These are phyloP conservation scores for Lepidocyrtinus sp. DNA, from an alignment of 2,888 invertebrate species.

Conservation along the genomic window DNA sequence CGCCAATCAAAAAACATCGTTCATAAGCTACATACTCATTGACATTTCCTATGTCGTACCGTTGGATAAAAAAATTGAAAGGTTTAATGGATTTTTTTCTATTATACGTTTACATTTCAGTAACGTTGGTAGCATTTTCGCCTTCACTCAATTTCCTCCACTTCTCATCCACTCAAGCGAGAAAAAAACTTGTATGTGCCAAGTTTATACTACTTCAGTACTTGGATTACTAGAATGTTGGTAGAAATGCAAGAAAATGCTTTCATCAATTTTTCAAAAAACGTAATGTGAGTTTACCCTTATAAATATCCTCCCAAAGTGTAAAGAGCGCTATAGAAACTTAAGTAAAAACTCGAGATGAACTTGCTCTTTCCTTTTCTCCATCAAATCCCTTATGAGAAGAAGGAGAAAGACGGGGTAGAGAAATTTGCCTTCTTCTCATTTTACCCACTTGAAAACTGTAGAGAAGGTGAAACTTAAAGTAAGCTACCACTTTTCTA, in stretches of 20 bases:
- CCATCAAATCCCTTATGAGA: conserved; percentile 31
- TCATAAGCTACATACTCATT: conserved; percentile 16
- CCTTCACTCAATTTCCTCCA: not conserved
- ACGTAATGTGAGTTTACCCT: not conserved
- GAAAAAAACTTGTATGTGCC: not conserved
- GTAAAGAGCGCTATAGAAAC: not conserved
- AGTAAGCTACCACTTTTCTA: too few species aligned
- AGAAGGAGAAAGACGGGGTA: not conserved
- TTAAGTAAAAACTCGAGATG: not conserved
- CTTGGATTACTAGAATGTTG: conserved; percentile 41
- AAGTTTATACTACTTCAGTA: conserved; percentile 12
- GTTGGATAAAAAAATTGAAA: conserved; percentile 22
- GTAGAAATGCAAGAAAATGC: conserved; percentile 55
- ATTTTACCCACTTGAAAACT: conserved; percentile 22
- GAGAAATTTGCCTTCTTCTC: conserved; percentile 1
- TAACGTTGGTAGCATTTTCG: not conserved
- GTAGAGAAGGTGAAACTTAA: not conserved
- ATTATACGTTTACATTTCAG: conserved; percentile 27
- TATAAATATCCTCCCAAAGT: not conserved
- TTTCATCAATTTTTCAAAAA: conserved; percentile 62
- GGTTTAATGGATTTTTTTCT: conserved; percentile 55
- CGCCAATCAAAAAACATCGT: not conserved
- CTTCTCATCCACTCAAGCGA: conserved; percentile 9
- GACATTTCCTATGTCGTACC: conserved; percentile 55
- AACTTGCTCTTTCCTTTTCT: conserved; percentile 29